Evolutionary conservation across 64 coral and sea anemone species (phyloP).

Genomic region (Stichodactyla mertensii): DNA sequence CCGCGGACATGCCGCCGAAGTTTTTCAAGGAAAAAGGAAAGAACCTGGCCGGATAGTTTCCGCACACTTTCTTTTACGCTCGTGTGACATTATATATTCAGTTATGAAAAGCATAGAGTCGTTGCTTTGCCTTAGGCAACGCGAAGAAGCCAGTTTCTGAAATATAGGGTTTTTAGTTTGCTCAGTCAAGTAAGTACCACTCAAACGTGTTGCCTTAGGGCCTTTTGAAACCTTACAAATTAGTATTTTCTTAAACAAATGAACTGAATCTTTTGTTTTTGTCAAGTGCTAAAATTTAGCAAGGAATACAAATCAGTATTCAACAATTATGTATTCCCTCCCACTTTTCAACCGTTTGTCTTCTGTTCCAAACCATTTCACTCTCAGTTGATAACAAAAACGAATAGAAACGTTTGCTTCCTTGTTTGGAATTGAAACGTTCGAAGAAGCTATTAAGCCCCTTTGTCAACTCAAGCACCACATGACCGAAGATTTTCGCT

Average conservation of each 20-base stretch:
- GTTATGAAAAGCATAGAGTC: not conserved
- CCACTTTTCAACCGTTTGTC: not conserved
- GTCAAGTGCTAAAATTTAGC: not conserved
- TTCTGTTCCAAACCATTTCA: not conserved
- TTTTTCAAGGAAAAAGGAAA: no score
- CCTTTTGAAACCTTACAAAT: conserved; percentile 7
- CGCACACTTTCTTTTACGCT: no score
- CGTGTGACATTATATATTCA: no score
- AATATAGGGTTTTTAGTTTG: not conserved
- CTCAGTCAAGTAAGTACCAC: not conserved
- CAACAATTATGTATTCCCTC: not conserved
- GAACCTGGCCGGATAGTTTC: no score
- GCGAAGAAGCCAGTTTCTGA: not conserved
- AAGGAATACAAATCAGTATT: conserved; percentile 16
- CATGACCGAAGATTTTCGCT: not conserved
- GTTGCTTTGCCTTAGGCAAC: no score
- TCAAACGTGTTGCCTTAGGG: not conserved
- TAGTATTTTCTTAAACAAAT: not conserved
- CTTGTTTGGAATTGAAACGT: not conserved
- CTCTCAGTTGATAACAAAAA: not conserved
- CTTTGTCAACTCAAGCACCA: not conserved
- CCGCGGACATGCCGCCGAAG: no score
- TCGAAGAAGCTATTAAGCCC: not conserved
- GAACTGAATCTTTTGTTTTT: not conserved
- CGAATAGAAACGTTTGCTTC: not conserved